Base-by-base conservation (phyloP, 2,888 invertebrate genomes). In the Lottia gigantea region DNA sequence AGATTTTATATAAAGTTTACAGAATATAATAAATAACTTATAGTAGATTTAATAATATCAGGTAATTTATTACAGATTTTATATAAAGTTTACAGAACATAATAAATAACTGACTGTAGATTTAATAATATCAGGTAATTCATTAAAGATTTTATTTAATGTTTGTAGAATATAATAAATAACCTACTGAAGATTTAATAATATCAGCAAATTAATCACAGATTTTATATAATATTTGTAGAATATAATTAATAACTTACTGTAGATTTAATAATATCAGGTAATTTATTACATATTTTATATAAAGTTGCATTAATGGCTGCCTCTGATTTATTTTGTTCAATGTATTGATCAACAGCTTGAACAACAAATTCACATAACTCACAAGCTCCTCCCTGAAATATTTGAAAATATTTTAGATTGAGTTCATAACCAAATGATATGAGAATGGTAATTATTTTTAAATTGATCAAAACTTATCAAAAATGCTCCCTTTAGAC, bases 311-410 rank as follows among this genome's bases (percentile, higher is more conserved):
- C 68, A 62, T 79, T 76, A 47, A 77, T 71, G 66, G 71, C 71
- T 25, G 70, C 76, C 25, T 46, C 68, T 0, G 76, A 69, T 31
- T 68, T 63, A 68, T 76, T 76, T 12, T 71, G 66, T 40, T 71
- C 64, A 65, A 79, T 45, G 49, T 71, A 73, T 19, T 67, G 25
- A 71, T 79, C 79, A 12, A 76, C 45, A 0, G 69, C 19, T 45
- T 74, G 66, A 6, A 76, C 71, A 11, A 79, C 25, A 66, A 74
- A 71, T 69, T 77, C 67, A 71, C 79, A 79, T 31, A 79, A 15
- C 26, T 74, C 73, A 70, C 79, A 79, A 49, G 62, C 67, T 11
- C 71, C 68, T 65, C 72, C 74, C 70, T 74, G 66, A n/a, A 70
- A 71, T 25, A 66, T 55, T 55, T 55, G n/a, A 16, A 46, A 45